A percentile compares a stretch with the other conserved stretches of the same genome.
Evolutionary conservation across 1,140 invertebrate genomes (phyloP).

Genomic region (Pseudomyrmex gracilis): DNA sequence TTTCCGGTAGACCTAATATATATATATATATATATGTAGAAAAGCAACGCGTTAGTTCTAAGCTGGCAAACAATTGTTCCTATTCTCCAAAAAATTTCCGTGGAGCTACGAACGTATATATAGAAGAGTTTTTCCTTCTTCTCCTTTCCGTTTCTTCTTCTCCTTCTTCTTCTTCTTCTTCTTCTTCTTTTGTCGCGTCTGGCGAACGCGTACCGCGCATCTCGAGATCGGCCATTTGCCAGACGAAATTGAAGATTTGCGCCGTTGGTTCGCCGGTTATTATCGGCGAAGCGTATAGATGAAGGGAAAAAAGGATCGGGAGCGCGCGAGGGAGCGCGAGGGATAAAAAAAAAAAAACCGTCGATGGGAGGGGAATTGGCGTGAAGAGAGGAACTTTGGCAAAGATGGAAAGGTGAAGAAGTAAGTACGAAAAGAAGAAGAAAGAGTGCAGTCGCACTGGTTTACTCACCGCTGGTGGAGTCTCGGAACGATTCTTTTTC

Average conservation of each 20-base stretch:
- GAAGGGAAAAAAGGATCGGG: conserved; percentile 44
- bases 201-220: conserved; percentile 49
- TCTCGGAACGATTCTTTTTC: conserved; percentile 44
- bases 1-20: too few relatives aligned
- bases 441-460: conserved; percentile 44
- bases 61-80: conserved; percentile 57
- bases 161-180: conserved; percentile 36
- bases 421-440: neutral
- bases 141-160: neutral
- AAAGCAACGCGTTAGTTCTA: neutral
- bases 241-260: conserved; percentile 75
- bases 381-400: conserved; percentile 23
- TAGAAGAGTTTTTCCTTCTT: neutral
- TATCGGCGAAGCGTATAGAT: conserved; percentile 71
- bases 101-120: conserved; percentile 35
- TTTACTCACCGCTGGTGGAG: conserved; percentile 37
- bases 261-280: conserved; percentile 67
- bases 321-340: neutral
- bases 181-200: conserved; percentile 66
- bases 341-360: conserved; percentile 40
- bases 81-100: conserved; percentile 46
- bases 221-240: conserved; percentile 75
- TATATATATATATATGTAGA: neutral
- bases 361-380: conserved; percentile 6
- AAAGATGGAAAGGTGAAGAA: conserved; percentile 2